Evolutionary conservation across 2,797 vertebrate genomes (phyloP).

Genomic region (Sylvia borin): DNA sequence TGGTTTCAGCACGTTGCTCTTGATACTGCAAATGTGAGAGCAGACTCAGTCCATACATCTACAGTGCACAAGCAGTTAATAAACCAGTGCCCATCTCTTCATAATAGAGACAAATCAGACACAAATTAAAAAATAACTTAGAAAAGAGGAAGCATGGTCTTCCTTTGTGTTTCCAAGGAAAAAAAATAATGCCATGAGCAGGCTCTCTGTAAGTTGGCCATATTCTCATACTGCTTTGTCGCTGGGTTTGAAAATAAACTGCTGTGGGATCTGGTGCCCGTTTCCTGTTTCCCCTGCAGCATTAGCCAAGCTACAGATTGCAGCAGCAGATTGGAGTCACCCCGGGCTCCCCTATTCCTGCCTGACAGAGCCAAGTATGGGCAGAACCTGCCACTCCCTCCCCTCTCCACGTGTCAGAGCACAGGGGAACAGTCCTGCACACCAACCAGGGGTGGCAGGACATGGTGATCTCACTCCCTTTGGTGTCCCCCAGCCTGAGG

Average conservation of each 20-base stretch:
- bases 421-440: rapidly evolving
- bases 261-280: slow-evolving; percentile 24
- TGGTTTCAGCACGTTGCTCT: background rate
- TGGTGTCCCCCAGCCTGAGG: background rate
- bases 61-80: background rate
- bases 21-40: background rate
- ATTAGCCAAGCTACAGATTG: background rate
- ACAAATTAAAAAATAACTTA: background rate
- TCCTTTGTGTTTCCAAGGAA: background rate
- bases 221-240: slow-evolving; percentile 6
- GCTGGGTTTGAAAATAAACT: slow-evolving; percentile 41
- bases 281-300: slow-evolving; percentile 7
- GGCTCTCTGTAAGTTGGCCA: background rate
- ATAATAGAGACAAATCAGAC: background rate
- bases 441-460: rapidly evolving
- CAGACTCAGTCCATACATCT: background rate
- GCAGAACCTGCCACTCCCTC: background rate
- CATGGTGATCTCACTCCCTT: background rate
- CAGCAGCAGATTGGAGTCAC: slow-evolving; percentile 12
- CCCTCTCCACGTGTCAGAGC: background rate
- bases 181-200: background rate
- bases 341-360: background rate
- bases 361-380: background rate
- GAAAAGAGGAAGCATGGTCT: background rate
- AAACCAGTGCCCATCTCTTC: background rate